phyloP scores from a whole-genome alignment of 2,797 vertebrate species.

The Meriones psammophilus region DNA sequence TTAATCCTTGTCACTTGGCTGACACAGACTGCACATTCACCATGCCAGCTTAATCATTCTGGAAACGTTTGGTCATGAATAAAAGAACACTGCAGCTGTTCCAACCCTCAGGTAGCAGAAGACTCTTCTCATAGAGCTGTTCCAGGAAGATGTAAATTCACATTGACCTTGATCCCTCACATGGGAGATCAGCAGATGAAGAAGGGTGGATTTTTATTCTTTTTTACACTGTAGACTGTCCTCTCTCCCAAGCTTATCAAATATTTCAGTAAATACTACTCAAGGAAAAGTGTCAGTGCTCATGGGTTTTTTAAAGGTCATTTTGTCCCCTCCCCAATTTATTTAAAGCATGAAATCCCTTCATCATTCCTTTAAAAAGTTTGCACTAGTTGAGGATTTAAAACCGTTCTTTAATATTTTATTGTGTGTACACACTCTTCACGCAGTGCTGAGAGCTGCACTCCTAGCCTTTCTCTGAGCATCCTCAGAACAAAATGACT shows the following conservation, averaged over 20 bases:
- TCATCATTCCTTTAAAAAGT: background rate
- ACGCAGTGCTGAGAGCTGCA: background rate
- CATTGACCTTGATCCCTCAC: background rate
- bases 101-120: slow-evolving; percentile 2
- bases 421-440: background rate
- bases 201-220: background rate
- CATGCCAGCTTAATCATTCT: slow-evolving; percentile 65
- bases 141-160: slow-evolving; percentile 21
- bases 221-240: background rate
- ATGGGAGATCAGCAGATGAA: slow-evolving; percentile 34
- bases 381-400: background rate
- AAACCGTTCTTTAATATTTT: background rate
- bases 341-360: background rate
- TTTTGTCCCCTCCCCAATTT: background rate
- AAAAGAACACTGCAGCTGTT: slow-evolving; percentile 65
- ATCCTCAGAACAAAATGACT: background rate
- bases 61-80: slow-evolving; percentile 72
- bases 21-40: slow-evolving; percentile 55
- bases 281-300: background rate
- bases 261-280: slow-evolving; percentile 55
- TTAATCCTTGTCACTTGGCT: slow-evolving; percentile 64
- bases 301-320: background rate
- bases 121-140: slow-evolving; percentile 3
- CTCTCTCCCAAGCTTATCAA: slow-evolving; percentile 2
- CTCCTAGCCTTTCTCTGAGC: background rate